Evolutionary conservation across 2,797 vertebrate genomes (phyloP).

Genomic region (Fundulus diaphanus): DNA sequence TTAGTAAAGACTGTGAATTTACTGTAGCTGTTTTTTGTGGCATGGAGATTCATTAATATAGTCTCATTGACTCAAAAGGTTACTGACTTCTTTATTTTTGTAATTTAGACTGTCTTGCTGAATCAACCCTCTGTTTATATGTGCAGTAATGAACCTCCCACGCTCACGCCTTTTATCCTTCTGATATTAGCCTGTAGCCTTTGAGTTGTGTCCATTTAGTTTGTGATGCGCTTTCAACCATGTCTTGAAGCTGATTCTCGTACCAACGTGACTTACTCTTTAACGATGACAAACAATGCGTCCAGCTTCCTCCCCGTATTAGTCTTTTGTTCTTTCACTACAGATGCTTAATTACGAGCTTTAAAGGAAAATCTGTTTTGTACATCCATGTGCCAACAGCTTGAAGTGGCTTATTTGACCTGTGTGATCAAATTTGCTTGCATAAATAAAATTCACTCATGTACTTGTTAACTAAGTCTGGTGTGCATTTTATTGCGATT

Average conservation of each 20-base stretch:
- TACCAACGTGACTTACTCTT: conserved; percentile 87
- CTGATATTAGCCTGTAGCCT: conserved; percentile 92
- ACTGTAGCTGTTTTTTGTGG: conserved; percentile 89
- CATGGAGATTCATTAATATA: conserved; percentile 97
- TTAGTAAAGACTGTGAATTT: conserved; percentile 92
- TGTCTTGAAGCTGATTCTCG: conserved; percentile 90
- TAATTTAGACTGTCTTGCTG: conserved; percentile 86
- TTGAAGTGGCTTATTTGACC: conserved; percentile 98
- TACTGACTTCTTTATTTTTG: conserved; percentile 82
- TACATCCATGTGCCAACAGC: conserved; percentile 99
- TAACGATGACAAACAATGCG: conserved; percentile 75
- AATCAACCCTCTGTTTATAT: conserved; percentile 88
- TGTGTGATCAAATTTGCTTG: conserved; percentile 99
- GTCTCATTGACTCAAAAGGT: conserved; percentile 84
- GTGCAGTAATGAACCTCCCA: conserved; percentile 92
- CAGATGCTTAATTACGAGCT: conserved; percentile 97
- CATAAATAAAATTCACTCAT: conserved; percentile 98
- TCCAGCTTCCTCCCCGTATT: conserved; percentile 91
- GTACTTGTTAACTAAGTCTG: conserved; percentile 88
- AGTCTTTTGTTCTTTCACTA: conserved; percentile 99
- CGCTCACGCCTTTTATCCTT: conserved; percentile 86
- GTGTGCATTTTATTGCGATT: conserved; percentile 35
- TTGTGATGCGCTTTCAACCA: conserved; percentile 93
- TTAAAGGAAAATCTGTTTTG: conserved; percentile 97
- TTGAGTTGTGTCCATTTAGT: conserved; percentile 94